Evolutionary conservation across 2,888 invertebrate genomes (phyloP).

Genomic region (Alentia gelatinosa): DNA sequence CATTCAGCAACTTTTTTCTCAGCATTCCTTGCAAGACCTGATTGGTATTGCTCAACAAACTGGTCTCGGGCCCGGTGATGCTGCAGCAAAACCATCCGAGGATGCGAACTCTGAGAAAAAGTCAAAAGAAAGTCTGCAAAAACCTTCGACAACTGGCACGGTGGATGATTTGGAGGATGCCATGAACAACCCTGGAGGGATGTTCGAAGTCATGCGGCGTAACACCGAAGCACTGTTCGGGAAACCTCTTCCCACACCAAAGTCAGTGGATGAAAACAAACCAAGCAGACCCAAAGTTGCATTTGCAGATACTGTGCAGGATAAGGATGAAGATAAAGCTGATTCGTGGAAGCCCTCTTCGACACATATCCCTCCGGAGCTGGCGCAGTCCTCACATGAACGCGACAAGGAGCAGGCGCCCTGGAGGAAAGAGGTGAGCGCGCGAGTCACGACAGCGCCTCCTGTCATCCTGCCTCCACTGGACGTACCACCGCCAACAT

Average conservation of each 20-base stretch:
- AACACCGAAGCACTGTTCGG: conserved; percentile 34
- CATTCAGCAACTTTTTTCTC: background rate
- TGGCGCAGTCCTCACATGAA: background rate
- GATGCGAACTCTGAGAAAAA: no score
- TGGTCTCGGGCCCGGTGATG: background rate
- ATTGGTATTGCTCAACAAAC: background rate
- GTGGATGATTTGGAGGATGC: background rate
- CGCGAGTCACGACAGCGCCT: background rate
- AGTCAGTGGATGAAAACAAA: background rate
- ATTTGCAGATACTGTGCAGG: background rate
- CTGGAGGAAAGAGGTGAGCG: background rate
- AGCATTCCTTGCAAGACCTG: conserved; percentile 16
- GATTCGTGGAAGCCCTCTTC: background rate
- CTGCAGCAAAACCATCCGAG: background rate
- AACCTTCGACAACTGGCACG: background rate
- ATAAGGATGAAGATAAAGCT: background rate
- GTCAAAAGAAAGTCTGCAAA: background rate
- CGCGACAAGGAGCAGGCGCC: background rate
- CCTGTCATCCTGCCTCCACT: background rate
- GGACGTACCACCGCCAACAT: background rate
- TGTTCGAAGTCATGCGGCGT: conserved; percentile 33
- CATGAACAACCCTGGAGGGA: conserved; percentile 20
- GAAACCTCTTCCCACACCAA: background rate
- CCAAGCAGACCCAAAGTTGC: background rate
- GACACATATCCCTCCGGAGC: background rate